Conservation (phyloP, 2,888 invertebrate genomes). For the Aspidiotus destructor region DNA sequence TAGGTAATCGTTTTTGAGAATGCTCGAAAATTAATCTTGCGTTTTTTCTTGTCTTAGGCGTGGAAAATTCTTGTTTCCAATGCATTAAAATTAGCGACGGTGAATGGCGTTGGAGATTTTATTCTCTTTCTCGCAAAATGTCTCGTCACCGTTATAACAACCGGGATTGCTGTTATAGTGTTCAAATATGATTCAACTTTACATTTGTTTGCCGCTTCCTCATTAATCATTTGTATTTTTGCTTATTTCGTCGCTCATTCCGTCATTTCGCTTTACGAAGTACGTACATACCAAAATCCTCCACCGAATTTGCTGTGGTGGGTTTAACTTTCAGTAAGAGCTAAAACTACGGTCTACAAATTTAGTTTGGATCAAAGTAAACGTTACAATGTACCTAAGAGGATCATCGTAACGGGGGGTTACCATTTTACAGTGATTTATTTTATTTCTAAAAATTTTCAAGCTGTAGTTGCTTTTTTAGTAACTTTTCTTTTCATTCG, state of each 20-base stretch:
- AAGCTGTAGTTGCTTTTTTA: not conserved
- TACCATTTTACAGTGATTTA: not conserved
- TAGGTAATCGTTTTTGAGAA: not conserved
- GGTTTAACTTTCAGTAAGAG: not conserved
- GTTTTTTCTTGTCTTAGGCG: slow-evolving; percentile 53
- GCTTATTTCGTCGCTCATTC: slow-evolving; percentile 89
- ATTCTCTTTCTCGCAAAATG: slow-evolving; percentile 79
- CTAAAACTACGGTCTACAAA: not conserved
- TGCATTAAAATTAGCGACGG: slow-evolving; percentile 76
- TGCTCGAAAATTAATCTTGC: not conserved
- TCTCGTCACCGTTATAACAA: slow-evolving; percentile 72
- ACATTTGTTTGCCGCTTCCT: slow-evolving; percentile 76
- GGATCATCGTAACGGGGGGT: no score
- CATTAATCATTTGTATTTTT: slow-evolving; percentile 71
- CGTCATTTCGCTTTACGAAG: slow-evolving; percentile 87
- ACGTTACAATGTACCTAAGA: no score
- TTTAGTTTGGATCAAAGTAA: no score
- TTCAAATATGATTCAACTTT: slow-evolving; percentile 62
- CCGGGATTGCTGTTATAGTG: slow-evolving; percentile 64
- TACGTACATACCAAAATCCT: slow-evolving; percentile 42
- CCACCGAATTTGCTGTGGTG: no score
- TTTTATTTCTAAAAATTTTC: slow-evolving; percentile 1
- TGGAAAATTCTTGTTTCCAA: slow-evolving; percentile 75
- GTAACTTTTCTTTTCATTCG: slow-evolving; percentile 32
- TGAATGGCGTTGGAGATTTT: slow-evolving; percentile 88